Evolutionary conservation across 2,113 vertebrate species (phyloP).

Genomic region (Paralichthys olivaceus): DNA sequence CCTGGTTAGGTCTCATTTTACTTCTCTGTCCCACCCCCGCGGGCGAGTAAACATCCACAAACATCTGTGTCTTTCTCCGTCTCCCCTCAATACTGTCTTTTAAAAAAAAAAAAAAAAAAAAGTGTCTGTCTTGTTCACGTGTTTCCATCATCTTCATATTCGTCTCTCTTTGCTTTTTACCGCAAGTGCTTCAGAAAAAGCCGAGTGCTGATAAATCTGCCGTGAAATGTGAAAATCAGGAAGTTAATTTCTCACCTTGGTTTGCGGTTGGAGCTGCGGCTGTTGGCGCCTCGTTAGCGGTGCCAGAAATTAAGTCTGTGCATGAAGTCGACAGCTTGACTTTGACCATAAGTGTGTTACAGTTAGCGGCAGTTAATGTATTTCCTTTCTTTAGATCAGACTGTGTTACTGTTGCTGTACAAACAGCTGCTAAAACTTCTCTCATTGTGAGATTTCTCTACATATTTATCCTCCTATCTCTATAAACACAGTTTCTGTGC

Average conservation of each 20-base stretch:
- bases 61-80: conserved; percentile 14
- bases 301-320: too few relatives aligned
- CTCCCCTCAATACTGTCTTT: background rate
- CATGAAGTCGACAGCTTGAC: background rate
- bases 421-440: background rate
- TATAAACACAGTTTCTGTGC: background rate
- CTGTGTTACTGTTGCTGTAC: background rate
- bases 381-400: background rate
- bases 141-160: background rate
- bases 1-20: conserved; percentile 36
- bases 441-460: background rate
- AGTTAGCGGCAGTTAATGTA: background rate
- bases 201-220: background rate
- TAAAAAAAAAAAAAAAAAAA: too few relatives aligned
- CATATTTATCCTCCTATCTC: background rate
- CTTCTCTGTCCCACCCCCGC: conserved; percentile 20
- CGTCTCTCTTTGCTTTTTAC: too few relatives aligned
- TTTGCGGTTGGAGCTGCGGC: background rate
- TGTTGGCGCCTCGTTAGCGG: background rate
- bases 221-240: background rate
- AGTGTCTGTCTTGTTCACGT: background rate
- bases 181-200: background rate
- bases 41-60: conserved; percentile 48
- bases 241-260: background rate
- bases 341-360: background rate